A percentile compares a stretch with the other conserved stretches of the same genome.
phyloP scores from a whole-genome alignment of 2,113 vertebrate species.

The Burhinus oedicnemus region DNA sequence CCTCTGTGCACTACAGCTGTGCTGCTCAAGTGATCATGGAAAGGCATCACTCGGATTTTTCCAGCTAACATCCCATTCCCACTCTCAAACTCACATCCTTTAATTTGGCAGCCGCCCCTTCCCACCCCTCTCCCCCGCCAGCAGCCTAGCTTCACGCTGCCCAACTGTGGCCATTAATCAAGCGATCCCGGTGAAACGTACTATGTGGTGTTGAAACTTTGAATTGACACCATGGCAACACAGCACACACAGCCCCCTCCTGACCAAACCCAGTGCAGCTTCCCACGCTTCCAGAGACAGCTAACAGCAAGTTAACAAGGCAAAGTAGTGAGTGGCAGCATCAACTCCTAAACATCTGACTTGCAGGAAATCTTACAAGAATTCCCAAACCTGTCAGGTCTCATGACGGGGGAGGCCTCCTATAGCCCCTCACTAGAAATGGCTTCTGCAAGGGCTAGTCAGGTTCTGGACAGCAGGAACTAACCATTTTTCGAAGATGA shows the following conservation, averaged over 20 bases:
- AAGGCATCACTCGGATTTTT: not conserved
- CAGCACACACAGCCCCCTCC: slow-evolving; percentile 5
- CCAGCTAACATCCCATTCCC: not conserved
- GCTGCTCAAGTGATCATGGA: not conserved
- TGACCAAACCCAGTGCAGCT: not conserved
- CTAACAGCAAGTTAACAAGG: not conserved
- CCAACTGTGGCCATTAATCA: not conserved
- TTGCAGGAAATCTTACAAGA: not conserved
- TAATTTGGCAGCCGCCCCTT: not conserved
- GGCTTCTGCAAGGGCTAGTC: not conserved
- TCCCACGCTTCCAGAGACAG: not conserved
- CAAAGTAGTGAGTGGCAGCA: not conserved
- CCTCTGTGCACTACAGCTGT: not conserved
- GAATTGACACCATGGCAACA: slow-evolving; percentile 37
- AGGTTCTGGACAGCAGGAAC: not conserved
- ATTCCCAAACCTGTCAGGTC: not conserved
- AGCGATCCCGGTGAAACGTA: not conserved
- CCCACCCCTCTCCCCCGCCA: not conserved
- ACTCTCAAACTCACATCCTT: not conserved
- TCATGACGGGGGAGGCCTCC: not conserved
- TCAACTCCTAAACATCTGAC: not conserved
- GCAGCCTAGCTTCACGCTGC: not conserved
- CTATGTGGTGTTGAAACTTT: not conserved
- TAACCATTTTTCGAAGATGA: not conserved
- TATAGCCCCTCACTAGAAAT: not conserved